Conservation (phyloP, 2,888 invertebrate species). For the Ophion obscuratus region DNA sequence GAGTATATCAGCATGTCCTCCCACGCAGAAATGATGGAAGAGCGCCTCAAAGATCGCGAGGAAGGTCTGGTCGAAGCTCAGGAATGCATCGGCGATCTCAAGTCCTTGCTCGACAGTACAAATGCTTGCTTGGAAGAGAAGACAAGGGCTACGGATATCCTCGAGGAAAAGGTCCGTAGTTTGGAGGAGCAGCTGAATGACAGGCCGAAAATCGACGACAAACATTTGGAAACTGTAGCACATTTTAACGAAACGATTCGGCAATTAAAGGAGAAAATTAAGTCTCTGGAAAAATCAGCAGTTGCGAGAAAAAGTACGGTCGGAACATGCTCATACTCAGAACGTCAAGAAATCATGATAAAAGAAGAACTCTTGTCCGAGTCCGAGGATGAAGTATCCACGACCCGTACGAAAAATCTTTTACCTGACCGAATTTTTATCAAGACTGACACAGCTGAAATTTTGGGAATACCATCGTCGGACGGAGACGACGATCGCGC, state of each 20-base stretch:
- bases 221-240: constrained; percentile 32
- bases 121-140: constrained; percentile 76
- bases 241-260: constrained; percentile 31
- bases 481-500: constrained; percentile 34
- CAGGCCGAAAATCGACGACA: neutral
- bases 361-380: constrained; percentile 61
- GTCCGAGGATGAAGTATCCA: constrained; percentile 42
- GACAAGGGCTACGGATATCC: constrained; percentile 70
- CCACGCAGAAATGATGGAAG: constrained; percentile 68
- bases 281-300: constrained; percentile 28
- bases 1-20: constrained; percentile 77
- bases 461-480: constrained; percentile 38
- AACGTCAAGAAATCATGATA: constrained; percentile 11
- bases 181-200: constrained; percentile 42
- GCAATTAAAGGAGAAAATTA: constrained; percentile 28
- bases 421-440: constrained; percentile 32
- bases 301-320: neutral
- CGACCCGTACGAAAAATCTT: neutral
- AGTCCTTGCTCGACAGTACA: constrained; percentile 73
- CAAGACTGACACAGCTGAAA: constrained; percentile 50
- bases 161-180: constrained; percentile 73
- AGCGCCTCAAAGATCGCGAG: constrained; percentile 71
- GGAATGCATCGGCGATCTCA: constrained; percentile 77
- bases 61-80: constrained; percentile 70
- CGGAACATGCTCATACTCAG: neutral